Base-by-base conservation (phyloP, 2,797 vertebrate species). In the Microcaecilia unicolor region DNA sequence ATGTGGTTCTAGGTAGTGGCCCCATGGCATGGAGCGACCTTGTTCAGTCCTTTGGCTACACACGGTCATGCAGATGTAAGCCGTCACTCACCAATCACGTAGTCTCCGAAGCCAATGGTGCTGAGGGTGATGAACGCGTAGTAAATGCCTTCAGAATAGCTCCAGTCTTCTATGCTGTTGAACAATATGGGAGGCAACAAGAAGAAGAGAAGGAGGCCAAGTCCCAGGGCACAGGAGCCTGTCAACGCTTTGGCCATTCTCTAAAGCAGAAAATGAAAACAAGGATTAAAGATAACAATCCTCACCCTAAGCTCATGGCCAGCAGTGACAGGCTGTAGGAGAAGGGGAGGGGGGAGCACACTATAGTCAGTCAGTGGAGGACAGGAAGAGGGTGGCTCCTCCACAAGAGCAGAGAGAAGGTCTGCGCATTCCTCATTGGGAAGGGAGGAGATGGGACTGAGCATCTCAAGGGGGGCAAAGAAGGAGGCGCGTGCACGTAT, bases 41-140 rank as follows among this genome's bases (percentile, higher is more conserved):
- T n/a, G n/a, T n/a, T n/a, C n/a, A n/a, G n/a, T n/a, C n/a, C n/a
- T n/a, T n/a, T n/a, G n/a, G n/a, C n/a, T n/a, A n/a, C n/a, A n/a
- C n/a, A n/a, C n/a, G n/a, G n/a, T n/a, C n/a, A n/a, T n/a, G n/a
- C n/a, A n/a, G n/a, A n/a, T n/a, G n/a, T n/a, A n/a, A n/a, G n/a
- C n/a, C n/a, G n/a, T n/a, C 21, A 68, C 72, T 65, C 67, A 96
- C 92, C 86, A 48, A 91, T 86, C 3, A 97, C 89, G 15, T 87
- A 91, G 61, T 97, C 92, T 22, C 92, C 90, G 45, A 95, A 97
- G 30, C 93, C 92, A 27, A 97, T 89, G 25, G 93, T 97, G 71
- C 87, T 93, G 57, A 97, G 90, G 5, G 88, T 91, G 61, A 97
- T 83, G 62, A 97, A 98, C 57, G 90, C 83, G 57, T 85, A 97